Evolutionary conservation across 2,113 vertebrate genomes (phyloP).

Genomic region (Albula glossodonta): DNA sequence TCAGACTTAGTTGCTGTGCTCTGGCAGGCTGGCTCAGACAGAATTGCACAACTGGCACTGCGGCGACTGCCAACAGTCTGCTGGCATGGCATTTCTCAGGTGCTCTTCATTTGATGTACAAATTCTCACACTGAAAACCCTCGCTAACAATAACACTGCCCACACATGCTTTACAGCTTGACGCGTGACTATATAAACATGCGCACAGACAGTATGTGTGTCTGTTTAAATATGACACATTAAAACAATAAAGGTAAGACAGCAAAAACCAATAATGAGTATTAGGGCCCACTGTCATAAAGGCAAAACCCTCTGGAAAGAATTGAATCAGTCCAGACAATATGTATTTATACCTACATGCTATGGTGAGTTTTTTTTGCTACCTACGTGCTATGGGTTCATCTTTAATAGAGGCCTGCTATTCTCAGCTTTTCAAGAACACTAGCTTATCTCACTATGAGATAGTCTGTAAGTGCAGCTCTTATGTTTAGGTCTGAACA

Average conservation of each 20-base stretch:
- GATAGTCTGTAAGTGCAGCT: conserved; percentile 2
- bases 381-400: neutral
- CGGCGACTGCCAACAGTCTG: neutral
- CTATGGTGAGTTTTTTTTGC: neutral
- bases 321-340: neutral
- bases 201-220: neutral
- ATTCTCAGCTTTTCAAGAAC: neutral
- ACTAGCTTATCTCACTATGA: conserved; percentile 1
- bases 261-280: too few species aligned
- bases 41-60: neutral
- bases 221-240: neutral
- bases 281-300: neutral
- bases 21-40: neutral
- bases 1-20: neutral
- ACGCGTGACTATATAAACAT: too few species aligned
- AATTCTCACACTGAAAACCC: neutral
- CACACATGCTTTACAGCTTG: neutral
- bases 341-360: neutral
- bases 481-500: neutral
- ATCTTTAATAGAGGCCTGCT: neutral
- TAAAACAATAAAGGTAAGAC: too few species aligned
- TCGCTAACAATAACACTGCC: neutral
- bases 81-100: neutral
- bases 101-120: neutral
- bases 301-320: neutral